These are phyloP conservation scores for Aleiodes leptofemur DNA, from an alignment of 2,888 invertebrate species.

Conservation along the genomic window DNA sequence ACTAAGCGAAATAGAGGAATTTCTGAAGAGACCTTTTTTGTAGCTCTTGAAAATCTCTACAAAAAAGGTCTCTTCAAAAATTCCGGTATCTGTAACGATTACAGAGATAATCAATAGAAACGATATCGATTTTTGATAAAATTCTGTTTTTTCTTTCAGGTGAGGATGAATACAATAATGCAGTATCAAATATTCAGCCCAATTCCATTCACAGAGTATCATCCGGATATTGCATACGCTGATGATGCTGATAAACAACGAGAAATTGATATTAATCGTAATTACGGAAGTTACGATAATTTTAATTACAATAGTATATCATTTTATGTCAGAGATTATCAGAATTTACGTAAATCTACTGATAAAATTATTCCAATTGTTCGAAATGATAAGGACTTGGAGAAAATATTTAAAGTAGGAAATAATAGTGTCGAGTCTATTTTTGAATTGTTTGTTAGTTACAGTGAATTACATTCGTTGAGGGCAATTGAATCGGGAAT, in stretches of 20 bases:
- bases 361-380: slow-evolving; percentile 78
- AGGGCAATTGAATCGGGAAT: slow-evolving; percentile 89
- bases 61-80: neutral
- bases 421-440: slow-evolving; percentile 77
- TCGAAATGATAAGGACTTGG: slow-evolving; percentile 81
- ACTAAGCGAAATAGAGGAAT: too few species aligned
- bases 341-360: slow-evolving; percentile 35
- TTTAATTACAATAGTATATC: slow-evolving; percentile 85
- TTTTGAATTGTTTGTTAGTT: slow-evolving; percentile 83
- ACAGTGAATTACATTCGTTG: slow-evolving; percentile 83
- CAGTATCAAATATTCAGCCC: slow-evolving; percentile 94
- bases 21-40: too few species aligned
- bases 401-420: slow-evolving; percentile 73
- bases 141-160: slow-evolving; percentile 76
- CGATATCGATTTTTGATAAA: neutral
- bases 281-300: slow-evolving; percentile 87
- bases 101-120: too few species aligned
- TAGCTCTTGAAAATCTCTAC: too few species aligned
- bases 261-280: slow-evolving; percentile 83
- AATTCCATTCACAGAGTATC: slow-evolving; percentile 92
- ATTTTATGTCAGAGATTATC: slow-evolving; percentile 90
- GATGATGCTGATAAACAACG: slow-evolving; percentile 72
- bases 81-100: neutral
- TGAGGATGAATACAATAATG: slow-evolving; percentile 95
- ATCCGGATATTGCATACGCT: slow-evolving; percentile 80